Evolutionary conservation across 2,888 invertebrate species (phyloP).

Genomic region (Nomada fucata): DNA sequence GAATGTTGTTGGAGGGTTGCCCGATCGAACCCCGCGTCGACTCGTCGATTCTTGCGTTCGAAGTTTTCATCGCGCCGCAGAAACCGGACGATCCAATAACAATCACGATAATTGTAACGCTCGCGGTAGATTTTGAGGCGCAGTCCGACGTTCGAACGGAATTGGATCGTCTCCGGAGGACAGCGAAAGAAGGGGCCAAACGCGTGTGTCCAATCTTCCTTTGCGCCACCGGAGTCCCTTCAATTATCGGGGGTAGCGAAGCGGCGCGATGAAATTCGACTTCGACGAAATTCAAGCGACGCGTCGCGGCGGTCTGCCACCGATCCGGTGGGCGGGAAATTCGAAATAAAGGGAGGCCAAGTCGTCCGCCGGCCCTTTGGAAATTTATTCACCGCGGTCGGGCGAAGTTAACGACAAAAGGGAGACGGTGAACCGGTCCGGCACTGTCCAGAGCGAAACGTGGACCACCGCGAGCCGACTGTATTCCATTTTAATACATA

Average conservation of each 20-base stretch:
- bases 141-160: no score
- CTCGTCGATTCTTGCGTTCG: no score
- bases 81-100: no score
- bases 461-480: slow-evolving; percentile 48
- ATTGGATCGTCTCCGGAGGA: no score
- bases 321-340: slow-evolving; percentile 72
- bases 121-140: no score
- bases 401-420: slow-evolving; percentile 56
- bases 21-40: no score
- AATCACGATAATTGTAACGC: no score
- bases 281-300: slow-evolving; percentile 72
- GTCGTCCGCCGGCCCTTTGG: slow-evolving; percentile 54
- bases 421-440: slow-evolving; percentile 38
- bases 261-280: slow-evolving; percentile 71
- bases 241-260: slow-evolving; percentile 58
- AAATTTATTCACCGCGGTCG: slow-evolving; percentile 73
- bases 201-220: no score
- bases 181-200: no score
- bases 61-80: no score
- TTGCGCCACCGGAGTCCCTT: slow-evolving; percentile 2
- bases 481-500: slow-evolving; percentile 65
- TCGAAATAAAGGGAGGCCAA: slow-evolving; percentile 69
- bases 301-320: slow-evolving; percentile 67
- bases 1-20: no score
- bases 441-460: slow-evolving; percentile 59